Base-by-base conservation (phyloP, 2,888 invertebrate species). In the Polyploca ridens region DNA sequence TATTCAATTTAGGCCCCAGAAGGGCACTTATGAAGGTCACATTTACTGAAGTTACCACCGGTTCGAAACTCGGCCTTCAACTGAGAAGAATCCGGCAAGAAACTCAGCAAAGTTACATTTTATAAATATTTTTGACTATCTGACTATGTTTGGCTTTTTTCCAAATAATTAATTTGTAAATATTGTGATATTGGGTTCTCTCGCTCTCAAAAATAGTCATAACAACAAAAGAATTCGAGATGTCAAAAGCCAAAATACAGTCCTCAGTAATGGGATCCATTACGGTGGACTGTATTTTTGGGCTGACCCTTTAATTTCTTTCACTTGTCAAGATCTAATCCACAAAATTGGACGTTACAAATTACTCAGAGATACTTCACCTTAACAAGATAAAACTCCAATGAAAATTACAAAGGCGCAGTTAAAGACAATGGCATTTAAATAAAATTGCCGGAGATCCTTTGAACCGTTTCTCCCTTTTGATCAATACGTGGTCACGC, bases 361-460 rank as follows among this genome's bases (percentile, higher is more conserved):
- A 54, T 54, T 19, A 54, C 54, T 16, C 16, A 3, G 16, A 16
- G 6, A n/a, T 54, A 64, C 64, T 57, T 58, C 66, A 46, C 67
- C 72, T 69, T 64, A 70, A 73, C 67, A 61, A 66, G 65, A 68
- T 70, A 64, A 68, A 74, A 71, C 70, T 71, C 59, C 62, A 71
- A 67, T 65, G 66, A 64, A 69, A 74, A 77, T 76, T 72, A 77
- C 76, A 69, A 71, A 73, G 71, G 69, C 66, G 33, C 33, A 57
- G 11, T 38, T 60, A 16, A 41, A 41, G 66, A 58, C 66, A 64
- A 64, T 67, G 64, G 61, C 60, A 46, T 65, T 69, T 73, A 65
- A 68, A 69, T 65, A 66, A 70, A 72, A 68, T 65, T 61, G 65
- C 64, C 68, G 64, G 63, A 62, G 65, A 41, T 66, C 60, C 66